A percentile compares a stretch with the other conserved stretches of the same genome.
Conservation (phyloP, 2,113 vertebrate species). For the Bucco capensis region DNA sequence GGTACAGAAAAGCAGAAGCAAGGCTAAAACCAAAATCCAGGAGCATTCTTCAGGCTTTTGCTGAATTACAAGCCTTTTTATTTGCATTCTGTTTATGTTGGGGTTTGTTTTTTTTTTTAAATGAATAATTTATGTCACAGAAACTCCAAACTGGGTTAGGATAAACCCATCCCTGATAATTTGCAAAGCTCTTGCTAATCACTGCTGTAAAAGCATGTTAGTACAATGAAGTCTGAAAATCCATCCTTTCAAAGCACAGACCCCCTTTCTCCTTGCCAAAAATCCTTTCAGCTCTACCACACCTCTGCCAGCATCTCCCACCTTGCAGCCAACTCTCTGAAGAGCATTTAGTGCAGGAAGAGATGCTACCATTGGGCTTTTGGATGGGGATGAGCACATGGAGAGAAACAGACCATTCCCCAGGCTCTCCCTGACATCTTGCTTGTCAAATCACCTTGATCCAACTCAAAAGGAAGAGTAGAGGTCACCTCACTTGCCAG, state of each 20-base stretch:
- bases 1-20: not conserved
- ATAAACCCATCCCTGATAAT: not conserved
- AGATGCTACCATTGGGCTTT: not conserved
- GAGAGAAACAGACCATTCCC: not conserved
- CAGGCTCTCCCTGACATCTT: not conserved
- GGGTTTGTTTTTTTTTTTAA: not conserved
- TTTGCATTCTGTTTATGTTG: not conserved
- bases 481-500: not conserved
- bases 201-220: not conserved
- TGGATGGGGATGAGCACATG: not conserved
- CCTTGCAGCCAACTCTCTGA: not conserved
- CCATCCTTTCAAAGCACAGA: not conserved
- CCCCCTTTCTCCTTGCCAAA: not conserved
- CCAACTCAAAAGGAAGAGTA: not conserved
- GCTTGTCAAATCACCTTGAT: not conserved
- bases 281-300: not conserved
- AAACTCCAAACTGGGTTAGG: not conserved
- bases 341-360: not conserved
- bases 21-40: not conserved
- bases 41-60: not conserved
- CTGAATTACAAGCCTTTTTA: not conserved
- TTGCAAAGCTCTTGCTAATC: constrained; percentile 27
- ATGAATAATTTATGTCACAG: constrained; percentile 5
- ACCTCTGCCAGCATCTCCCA: not conserved
- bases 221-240: constrained; percentile 5